A percentile compares a stretch with the other conserved stretches of the same genome.
Conservation (phyloP, 2,113 vertebrate genomes). For the Odocoileus hemionus region DNA sequence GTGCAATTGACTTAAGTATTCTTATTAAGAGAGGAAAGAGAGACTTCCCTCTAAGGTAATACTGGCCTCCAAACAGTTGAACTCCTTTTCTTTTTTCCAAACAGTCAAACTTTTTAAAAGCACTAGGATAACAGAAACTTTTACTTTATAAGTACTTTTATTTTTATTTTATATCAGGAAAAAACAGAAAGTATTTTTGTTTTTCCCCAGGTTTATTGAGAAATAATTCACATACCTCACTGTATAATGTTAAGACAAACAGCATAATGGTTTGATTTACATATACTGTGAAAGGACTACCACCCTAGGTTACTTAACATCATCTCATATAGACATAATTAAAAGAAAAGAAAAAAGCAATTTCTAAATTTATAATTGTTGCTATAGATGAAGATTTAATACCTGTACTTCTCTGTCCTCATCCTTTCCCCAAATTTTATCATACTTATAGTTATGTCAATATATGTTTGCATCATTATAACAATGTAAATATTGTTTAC, state of each 20-base stretch:
- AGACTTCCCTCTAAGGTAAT: background rate
- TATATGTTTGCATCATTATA: background rate
- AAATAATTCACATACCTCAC: background rate
- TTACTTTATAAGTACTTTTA: background rate
- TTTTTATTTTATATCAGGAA: background rate
- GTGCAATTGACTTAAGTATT: background rate
- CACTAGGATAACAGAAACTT: background rate
- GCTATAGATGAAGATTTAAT: background rate
- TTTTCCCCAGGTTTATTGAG: background rate
- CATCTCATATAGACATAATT: background rate
- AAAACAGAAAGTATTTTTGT: background rate
- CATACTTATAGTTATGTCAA: background rate
- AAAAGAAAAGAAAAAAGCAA: background rate
- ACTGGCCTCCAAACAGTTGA: background rate
- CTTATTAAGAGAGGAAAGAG: background rate
- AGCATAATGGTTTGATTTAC: background rate
- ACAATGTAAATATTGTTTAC: background rate
- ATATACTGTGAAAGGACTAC: background rate
- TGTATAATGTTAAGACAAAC: background rate
- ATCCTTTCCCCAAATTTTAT: background rate
- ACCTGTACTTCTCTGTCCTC: accelerated
- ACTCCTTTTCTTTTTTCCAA: background rate
- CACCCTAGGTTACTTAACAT: background rate
- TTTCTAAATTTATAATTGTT: background rate
- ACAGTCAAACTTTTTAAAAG: background rate